Base-by-base conservation (phyloP, 2,113 vertebrate species). In the Bubalus kerabau region DNA sequence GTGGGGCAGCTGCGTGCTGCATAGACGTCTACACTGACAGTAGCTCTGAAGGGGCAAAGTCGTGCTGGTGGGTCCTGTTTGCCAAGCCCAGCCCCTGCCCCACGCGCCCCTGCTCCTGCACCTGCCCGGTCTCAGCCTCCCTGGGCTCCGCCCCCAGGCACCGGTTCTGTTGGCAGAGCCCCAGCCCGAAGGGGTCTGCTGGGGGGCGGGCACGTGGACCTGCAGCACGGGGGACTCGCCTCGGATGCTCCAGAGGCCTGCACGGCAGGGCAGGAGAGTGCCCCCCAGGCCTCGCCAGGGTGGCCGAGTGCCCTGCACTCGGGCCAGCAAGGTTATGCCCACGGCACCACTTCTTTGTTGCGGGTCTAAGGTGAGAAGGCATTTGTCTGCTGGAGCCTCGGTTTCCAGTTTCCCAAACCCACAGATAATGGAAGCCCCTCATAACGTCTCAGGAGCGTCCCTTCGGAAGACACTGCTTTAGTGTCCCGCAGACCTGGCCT, bases 71-170 rank as follows among this genome's bases (percentile, higher is more conserved):
- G 40, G 23, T 21, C 2, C 12, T 54, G 36, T 26, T n/a, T 13
- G 19, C 56, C 9, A 2, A 26, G 28, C n/a, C 28, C 32, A 4
- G 4, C 23, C 19, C 23, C 15, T 7, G 19, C 12, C 76, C 54
- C 13, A 48, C 19, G n/a, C 64, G 30, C 78, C 98, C 98, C 93
- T 98, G 96, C 28, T 98, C 97, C 95, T 97, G 98, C 17, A 97
- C 97, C 50, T 95, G 97, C 59, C 95, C 87, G 12, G 97, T 97
- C 90, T 98, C 98, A 26, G 95, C 64, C 46, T 67, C 78, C 5
- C 97, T 80, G 83, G 84, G 97, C 54, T 97, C 97, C 13, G 80
- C 88, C 36, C 59, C 59, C 40, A 98, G 91, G 30, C 40, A 8
- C 56, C 90, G 92, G 11, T 95, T 97, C 93, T 98, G 97, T 60